These are phyloP conservation scores for Leptobrachium leishanense DNA, from an alignment of 2,113 vertebrate genomes.

Conservation along the genomic window DNA sequence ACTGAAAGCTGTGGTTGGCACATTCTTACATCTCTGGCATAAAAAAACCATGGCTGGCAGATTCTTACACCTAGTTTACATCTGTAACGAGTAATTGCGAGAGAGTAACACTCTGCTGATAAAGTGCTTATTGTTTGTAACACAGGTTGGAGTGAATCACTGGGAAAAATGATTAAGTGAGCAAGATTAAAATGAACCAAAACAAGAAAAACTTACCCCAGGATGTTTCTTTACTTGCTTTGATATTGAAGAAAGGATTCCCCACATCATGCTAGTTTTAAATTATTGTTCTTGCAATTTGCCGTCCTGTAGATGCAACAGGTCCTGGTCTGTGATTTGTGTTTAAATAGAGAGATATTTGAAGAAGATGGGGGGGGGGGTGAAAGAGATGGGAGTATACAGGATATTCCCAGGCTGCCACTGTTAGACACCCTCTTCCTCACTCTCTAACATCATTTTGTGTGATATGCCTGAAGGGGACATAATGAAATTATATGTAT, in stretches of 20 bases:
- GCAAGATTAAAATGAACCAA: too few relatives aligned
- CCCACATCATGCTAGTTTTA: slow-evolving; percentile 22
- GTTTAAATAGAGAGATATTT: slow-evolving; percentile 12
- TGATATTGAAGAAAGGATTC: slow-evolving; percentile 32
- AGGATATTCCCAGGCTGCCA: slow-evolving; percentile 21
- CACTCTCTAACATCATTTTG: slow-evolving; percentile 31
- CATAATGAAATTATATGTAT: slow-evolving; percentile 27
- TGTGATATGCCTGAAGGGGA: slow-evolving; percentile 22
- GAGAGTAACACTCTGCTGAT: too few relatives aligned
- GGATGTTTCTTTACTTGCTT: slow-evolving; percentile 42
- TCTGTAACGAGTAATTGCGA: too few relatives aligned
- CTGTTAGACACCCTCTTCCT: slow-evolving; percentile 6
- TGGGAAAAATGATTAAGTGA: too few relatives aligned
- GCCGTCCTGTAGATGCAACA: slow-evolving; percentile 21
- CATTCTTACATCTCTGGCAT: too few relatives aligned
- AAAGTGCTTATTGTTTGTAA: too few relatives aligned
- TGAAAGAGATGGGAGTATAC: slow-evolving; percentile 25
- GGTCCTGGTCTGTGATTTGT: slow-evolving; percentile 12
- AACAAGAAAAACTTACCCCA: slow-evolving; percentile 28
- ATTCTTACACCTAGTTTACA: too few relatives aligned
- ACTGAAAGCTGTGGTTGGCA: too few relatives aligned
- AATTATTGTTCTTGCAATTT: background rate
- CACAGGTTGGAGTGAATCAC: too few relatives aligned
- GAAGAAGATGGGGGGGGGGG: slow-evolving; percentile 8
- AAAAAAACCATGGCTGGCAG: too few relatives aligned